Evolutionary conservation across 2,888 invertebrate species (phyloP), one percentile per base, ranked within the genome.

Genomic region (Diarsia rubi): DNA sequence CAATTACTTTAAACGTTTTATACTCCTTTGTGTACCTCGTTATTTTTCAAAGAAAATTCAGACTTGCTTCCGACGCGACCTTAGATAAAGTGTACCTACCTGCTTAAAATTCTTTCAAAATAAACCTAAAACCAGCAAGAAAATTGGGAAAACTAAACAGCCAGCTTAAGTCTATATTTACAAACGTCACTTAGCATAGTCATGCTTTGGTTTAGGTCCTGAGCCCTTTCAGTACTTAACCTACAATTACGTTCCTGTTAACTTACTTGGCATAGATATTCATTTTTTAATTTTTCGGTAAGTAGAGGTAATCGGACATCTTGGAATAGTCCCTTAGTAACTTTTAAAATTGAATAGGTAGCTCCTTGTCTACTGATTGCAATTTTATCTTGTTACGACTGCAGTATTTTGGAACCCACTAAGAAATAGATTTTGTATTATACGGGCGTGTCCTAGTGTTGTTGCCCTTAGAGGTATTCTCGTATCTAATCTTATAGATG

Each of bases 91-190:
- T 60, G 52, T 45, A 79, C 31, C 49, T 19, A 62, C 60, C 49
- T 19, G 52, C 60, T 79, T 70, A 37, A 79, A 44, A 79, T 60
- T 75, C 14, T 60, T 79, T 70, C 24, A 70, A 60, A 60, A 31
- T 60, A 45, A 69, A 37, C 69, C 59, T 59, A 14, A 44, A 59
- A 78, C 49, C 47, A 11, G 49, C 14, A 59, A 69, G 14, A 19
- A 52, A 69, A 78, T 78, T 69, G 31, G 14, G 16, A 44, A 75
- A 45, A 45, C 19, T 45, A 60, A 69, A 79, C 2, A 24, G 24
- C 54, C 24, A 24, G 3, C 57, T 57, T 16, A 24, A 16, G 57
- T 27, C 16, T 16, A 57, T 16, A 27, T 57, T 27, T 57, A 27
- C 27, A 27, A 27, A 27, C 24, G 24, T 27, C 14, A 57, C 16